These are phyloP conservation scores for Heliconius ismenius DNA, from an alignment of 2,888 invertebrate species.

Conservation along the genomic window DNA sequence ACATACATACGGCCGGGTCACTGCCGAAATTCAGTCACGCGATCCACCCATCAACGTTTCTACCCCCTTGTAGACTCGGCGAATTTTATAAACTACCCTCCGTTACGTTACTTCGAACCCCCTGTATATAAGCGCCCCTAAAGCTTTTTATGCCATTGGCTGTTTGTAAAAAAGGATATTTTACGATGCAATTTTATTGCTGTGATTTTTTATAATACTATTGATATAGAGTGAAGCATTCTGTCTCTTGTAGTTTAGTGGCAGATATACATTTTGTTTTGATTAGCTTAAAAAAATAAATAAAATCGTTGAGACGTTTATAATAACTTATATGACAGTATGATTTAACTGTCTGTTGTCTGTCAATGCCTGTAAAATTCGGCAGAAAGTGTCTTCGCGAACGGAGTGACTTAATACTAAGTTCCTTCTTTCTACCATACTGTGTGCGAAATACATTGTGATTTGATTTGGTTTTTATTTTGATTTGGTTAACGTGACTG, in stretches of 20 bases:
- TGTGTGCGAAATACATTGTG: no score
- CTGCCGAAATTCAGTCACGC: constrained; percentile 82
- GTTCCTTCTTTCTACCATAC: no score
- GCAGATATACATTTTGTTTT: not conserved
- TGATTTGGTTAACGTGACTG: no score
- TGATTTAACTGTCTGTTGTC: no score
- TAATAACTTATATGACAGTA: not conserved
- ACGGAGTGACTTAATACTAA: no score
- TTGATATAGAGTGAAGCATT: constrained; percentile 31
- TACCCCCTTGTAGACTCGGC: constrained; percentile 63
- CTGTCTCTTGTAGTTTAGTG: not conserved
- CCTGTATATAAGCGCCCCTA: constrained; percentile 61
- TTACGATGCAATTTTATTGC: constrained; percentile 64
- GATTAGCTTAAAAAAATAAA: not conserved
- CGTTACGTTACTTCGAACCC: constrained; percentile 67
- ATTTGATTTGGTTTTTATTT: no score
- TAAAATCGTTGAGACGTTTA: not conserved
- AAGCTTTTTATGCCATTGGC: constrained; percentile 63
- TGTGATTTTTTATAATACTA: constrained; percentile 55
- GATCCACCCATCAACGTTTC: constrained; percentile 79
- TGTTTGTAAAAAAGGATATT: constrained; percentile 58
- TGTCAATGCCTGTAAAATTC: no score
- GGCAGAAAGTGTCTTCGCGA: no score
- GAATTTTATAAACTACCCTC: constrained; percentile 79
- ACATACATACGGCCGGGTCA: constrained; percentile 75